These are phyloP conservation scores for Temnothorax longispinosus DNA, from an alignment of 1,140 invertebrate species.

Conservation along the genomic window DNA sequence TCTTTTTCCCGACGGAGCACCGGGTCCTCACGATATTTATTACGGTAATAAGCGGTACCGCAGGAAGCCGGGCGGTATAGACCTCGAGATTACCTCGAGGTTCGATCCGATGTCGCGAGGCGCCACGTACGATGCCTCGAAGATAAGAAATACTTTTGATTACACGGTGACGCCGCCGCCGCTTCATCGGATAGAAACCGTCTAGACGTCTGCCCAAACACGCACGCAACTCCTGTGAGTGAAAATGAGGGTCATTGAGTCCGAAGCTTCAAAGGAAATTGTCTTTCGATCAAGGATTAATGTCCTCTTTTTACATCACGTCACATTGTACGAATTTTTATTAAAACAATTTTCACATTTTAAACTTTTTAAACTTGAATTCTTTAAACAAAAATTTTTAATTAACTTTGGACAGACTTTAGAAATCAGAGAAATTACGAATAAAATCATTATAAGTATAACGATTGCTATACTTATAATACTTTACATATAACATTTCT, in stretches of 20 bases:
- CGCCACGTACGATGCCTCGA: background rate
- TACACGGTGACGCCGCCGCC: conserved; percentile 10
- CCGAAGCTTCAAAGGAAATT: background rate
- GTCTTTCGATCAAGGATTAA: background rate
- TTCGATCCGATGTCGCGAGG: conserved; percentile 22
- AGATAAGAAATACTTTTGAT: conserved; percentile 70
- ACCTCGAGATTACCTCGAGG: conserved; percentile 23
- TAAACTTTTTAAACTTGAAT: background rate
- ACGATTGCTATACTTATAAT: background rate
- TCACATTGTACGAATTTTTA: background rate
- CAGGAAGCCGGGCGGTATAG: background rate
- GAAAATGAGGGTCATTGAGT: background rate
- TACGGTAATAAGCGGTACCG: conserved; percentile 31
- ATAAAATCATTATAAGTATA: too few species aligned
- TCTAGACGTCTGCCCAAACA: conserved; percentile 77
- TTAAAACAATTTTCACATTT: background rate
- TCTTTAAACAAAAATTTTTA: background rate
- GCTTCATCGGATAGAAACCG: conserved; percentile 65
- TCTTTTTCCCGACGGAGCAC: background rate
- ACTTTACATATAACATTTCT: background rate
- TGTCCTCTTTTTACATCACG: background rate
- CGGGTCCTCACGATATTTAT: conserved; percentile 41
- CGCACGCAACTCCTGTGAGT: conserved; percentile 58
- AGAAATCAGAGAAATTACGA: background rate
- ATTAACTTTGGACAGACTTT: background rate